A percentile compares a stretch with the other conserved stretches of the same genome.
These are phyloP conservation scores for Delia radicum DNA, from an alignment of 1,140 invertebrate genomes.

Conservation along the genomic window DNA sequence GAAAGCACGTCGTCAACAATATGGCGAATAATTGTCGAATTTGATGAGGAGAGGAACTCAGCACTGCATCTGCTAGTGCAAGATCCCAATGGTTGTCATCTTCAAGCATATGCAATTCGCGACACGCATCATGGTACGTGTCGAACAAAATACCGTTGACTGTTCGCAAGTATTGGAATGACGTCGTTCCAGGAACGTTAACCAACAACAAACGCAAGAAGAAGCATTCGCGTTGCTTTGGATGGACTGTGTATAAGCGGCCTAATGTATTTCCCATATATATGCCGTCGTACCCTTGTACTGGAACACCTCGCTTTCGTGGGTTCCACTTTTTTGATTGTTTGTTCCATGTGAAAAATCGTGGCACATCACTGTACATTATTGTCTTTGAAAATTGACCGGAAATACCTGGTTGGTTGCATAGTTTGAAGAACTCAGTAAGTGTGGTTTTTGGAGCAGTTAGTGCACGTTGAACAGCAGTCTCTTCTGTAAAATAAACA, in stretches of 20 bases:
- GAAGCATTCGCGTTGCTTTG: slow-evolving; percentile 52
- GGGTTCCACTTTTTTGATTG: too few species aligned
- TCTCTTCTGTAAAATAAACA: slow-evolving; percentile 41
- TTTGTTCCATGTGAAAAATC: too few species aligned
- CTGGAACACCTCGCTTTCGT: too few species aligned
- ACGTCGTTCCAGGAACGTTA: slow-evolving; percentile 53
- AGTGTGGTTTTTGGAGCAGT: slow-evolving; percentile 40
- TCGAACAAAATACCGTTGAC: slow-evolving; percentile 48
- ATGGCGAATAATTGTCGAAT: slow-evolving; percentile 55
- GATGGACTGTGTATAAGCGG: slow-evolving; percentile 53
- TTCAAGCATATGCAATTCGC: slow-evolving; percentile 46
- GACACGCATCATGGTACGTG: slow-evolving; percentile 54
- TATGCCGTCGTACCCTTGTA: slow-evolving; percentile 37
- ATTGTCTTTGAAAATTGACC: too few species aligned
- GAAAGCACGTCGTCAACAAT: slow-evolving; percentile 43
- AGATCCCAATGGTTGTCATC: slow-evolving; percentile 48
- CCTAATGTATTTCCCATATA: slow-evolving; percentile 40
- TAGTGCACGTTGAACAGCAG: slow-evolving; percentile 20
- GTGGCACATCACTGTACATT: too few species aligned
- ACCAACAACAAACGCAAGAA: slow-evolving; percentile 54
- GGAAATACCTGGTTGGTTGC: too few species aligned
- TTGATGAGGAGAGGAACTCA: slow-evolving; percentile 46
- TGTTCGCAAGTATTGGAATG: slow-evolving; percentile 50
- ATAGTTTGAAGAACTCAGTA: too few species aligned
- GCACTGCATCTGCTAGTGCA: slow-evolving; percentile 44